Evolutionary conservation across 2,888 invertebrate species (phyloP).

Genomic region (Macaria notata): DNA sequence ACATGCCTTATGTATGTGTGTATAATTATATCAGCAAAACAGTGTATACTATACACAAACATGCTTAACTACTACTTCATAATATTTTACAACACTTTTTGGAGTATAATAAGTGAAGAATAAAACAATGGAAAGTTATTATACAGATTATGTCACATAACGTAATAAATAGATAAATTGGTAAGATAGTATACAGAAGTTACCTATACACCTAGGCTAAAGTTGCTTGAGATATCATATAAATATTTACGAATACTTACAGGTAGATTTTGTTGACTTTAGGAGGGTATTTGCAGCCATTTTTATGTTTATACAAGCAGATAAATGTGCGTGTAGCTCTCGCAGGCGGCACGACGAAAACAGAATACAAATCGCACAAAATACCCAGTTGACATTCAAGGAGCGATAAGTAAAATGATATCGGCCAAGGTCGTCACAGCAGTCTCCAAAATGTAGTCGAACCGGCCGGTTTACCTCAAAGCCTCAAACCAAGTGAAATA

Average conservation of each 20-base stretch:
- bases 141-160: too few species aligned
- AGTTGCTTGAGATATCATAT: too few species aligned
- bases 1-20: too few species aligned
- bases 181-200: too few species aligned
- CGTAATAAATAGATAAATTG: too few species aligned
- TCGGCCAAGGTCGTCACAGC: conserved; percentile 56
- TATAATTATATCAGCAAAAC: too few species aligned
- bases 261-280: conserved; percentile 56
- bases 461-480: conserved; percentile 4
- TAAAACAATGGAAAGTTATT: too few species aligned
- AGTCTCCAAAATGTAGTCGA: conserved; percentile 35
- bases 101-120: too few species aligned
- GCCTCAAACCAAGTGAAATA: neutral
- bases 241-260: conserved; percentile 47
- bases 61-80: too few species aligned
- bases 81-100: too few species aligned
- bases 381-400: conserved; percentile 49
- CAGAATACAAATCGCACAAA: conserved; percentile 38
- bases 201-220: too few species aligned
- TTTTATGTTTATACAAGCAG: conserved; percentile 9
- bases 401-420: conserved; percentile 54
- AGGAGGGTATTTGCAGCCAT: conserved; percentile 61
- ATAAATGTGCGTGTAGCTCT: neutral
- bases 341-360: conserved; percentile 24
- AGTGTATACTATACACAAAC: too few species aligned